Evolutionary conservation across 2,797 vertebrate species (phyloP).

Genomic region (Hippoglossus hippoglossus): DNA sequence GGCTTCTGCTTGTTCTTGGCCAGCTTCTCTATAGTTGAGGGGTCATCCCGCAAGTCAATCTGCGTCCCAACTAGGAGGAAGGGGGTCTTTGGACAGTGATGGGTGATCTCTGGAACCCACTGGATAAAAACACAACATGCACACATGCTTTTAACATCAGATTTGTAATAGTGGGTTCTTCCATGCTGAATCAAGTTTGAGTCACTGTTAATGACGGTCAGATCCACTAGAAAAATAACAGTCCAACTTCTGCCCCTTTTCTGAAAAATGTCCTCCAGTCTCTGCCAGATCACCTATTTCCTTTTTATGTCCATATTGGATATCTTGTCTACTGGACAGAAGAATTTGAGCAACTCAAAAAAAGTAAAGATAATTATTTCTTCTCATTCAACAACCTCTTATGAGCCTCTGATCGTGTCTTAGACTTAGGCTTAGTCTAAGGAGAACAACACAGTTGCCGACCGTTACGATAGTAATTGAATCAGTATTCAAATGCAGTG

Average conservation of each 20-base stretch:
- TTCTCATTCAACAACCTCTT: no score
- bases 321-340: neutral
- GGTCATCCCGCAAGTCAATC: conserved; percentile 87
- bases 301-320: neutral
- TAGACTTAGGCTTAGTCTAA: no score
- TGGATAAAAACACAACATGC: conserved; percentile 43
- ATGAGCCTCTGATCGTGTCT: no score
- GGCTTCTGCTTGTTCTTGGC: conserved; percentile 90
- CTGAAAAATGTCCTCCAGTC: no score
- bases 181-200: neutral
- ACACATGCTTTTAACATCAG: neutral
- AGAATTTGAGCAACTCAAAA: neutral
- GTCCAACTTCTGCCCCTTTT: no score
- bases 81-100: conserved; percentile 90
- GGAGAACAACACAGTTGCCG: no score
- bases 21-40: conserved; percentile 87
- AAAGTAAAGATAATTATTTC: no score
- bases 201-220: neutral
- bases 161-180: neutral
- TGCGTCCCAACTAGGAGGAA: conserved; percentile 89
- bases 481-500: no score
- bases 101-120: conserved; percentile 90
- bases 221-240: no score
- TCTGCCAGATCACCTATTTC: no score
- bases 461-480: no score